phyloP scores from a whole-genome alignment of 1,140 invertebrate genomes.

The Dendrolimus kikuchii region DNA sequence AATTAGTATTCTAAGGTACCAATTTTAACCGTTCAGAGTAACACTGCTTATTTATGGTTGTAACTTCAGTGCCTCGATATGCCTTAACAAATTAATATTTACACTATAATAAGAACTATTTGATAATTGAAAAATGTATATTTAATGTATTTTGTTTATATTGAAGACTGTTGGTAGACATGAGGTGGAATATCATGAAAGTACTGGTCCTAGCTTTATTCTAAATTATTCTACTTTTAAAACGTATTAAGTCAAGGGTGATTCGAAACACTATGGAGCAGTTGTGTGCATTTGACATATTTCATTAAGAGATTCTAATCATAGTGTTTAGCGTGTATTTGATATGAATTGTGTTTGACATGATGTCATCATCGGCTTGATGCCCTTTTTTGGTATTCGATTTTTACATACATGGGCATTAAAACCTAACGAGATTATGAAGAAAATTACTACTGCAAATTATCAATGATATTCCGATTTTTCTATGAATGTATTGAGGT shows the following conservation, averaged over 20 bases:
- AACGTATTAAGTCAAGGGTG: not conserved
- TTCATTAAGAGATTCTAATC: conserved; percentile 1
- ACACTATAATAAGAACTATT: conserved; percentile 7
- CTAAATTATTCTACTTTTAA: conserved; percentile 21
- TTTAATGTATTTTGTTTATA: conserved; percentile 28
- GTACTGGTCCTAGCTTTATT: conserved; percentile 60
- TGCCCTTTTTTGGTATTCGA: conserved; percentile 15
- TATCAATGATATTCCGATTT: not conserved
- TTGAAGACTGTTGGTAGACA: conserved; percentile 20
- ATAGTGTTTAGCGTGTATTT: not conserved
- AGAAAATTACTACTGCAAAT: not conserved
- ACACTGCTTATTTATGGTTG: conserved; percentile 27
- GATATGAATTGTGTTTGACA: not conserved
- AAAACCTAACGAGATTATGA: not conserved
- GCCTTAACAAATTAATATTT: conserved; percentile 41
- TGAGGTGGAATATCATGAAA: conserved; percentile 23
- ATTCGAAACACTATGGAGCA: not conserved
- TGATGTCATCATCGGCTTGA: conserved; percentile 14
- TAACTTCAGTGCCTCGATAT: conserved; percentile 56
- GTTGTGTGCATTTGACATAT: not conserved
- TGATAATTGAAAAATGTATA: conserved; percentile 10
- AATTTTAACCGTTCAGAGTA: not conserved
- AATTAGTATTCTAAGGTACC: too few relatives aligned
- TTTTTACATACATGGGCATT: conserved; percentile 3
- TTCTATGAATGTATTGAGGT: too few relatives aligned